Conservation (phyloP, 2,888 invertebrate species). For the Beris morrisii region DNA sequence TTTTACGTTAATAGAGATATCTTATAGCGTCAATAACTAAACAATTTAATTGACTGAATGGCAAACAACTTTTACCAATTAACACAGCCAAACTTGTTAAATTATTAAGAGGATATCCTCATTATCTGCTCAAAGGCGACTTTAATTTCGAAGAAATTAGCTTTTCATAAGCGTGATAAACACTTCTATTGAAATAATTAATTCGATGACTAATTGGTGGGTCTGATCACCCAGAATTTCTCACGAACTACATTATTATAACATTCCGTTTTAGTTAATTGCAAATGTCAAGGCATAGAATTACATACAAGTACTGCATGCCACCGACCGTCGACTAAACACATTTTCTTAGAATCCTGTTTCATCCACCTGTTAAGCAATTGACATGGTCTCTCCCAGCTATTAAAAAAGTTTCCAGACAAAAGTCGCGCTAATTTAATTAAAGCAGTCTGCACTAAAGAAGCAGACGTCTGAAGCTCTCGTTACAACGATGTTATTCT, state of each 20-base stretch:
- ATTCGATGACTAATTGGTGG: conserved; percentile 11
- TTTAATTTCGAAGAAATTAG: conserved; percentile 12
- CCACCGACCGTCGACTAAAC: neutral
- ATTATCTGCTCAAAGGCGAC: neutral
- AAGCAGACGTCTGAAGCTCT: conserved; percentile 19
- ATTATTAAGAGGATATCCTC: too few species aligned
- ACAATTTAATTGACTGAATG: too few species aligned
- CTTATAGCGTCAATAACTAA: too few species aligned
- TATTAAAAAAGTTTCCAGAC: conserved; percentile 12
- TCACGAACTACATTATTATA: conserved; percentile 15
- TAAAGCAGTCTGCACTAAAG: conserved; percentile 15
- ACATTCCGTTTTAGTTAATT: neutral
- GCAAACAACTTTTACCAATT: too few species aligned
- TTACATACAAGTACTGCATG: neutral
- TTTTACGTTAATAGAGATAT: too few species aligned
- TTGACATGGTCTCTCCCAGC: neutral
- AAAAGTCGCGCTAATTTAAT: conserved; percentile 15
- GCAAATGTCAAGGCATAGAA: neutral
- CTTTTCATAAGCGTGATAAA: conserved; percentile 17
- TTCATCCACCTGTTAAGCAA: conserved; percentile 15
- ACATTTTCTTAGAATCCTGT: neutral
- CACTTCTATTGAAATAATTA: conserved; percentile 21
- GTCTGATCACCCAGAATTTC: conserved; percentile 18
- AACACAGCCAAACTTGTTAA: too few species aligned
- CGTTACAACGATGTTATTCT: too few species aligned